Base-by-base conservation (phyloP, 2,888 invertebrate species). In the Folsomia manolachei region DNA sequence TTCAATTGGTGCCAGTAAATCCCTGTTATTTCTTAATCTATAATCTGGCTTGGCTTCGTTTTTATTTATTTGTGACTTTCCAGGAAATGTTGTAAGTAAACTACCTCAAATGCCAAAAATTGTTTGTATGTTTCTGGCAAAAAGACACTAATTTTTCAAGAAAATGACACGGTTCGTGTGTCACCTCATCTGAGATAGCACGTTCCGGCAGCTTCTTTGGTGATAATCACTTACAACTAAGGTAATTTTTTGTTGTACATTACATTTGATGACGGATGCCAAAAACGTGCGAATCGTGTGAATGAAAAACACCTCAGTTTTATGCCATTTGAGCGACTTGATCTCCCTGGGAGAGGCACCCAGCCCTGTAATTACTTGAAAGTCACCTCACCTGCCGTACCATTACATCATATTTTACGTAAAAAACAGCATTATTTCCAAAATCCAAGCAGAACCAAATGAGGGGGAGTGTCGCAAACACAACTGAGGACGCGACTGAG, bases 261-360 rank as follows among this genome's bases (percentile, higher is more conserved):
- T 56, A 56, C 21, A 25, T 25, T 2, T 26, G 18, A n/a, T 25
- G 26, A n/a, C 27, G n/a, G 23, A n/a, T 63, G 63, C 63, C 63
- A 63, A 63, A 63, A 63, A 63, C 63, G 63, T 63, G 63, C 63
- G 27, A 63, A 63, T 26, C 27, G 26, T 27, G 25, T n/a, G 26
- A 23, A 63, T 27, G 25, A 27, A 27, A 27, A 27, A 18, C 9
- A 25, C 1, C 4, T n/a, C 21, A 4, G 27, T 66, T 52, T 66
- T 66, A 66, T 66, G 65, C 65, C 65, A 51, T 66, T 66, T 66
- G 65, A 52, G 65, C 65, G 65, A 66, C 65, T 66, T 66, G 51
- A 66, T 66, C 51, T 66, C 21, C 52, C 65, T 51, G 65, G 51
- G 51, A 66, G 56, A 56, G n/a, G 56, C 56, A 56, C 19, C 56